These are phyloP conservation scores for Callosobruchus maculatus DNA, from an alignment of 2,888 invertebrate genomes.

Conservation along the genomic window DNA sequence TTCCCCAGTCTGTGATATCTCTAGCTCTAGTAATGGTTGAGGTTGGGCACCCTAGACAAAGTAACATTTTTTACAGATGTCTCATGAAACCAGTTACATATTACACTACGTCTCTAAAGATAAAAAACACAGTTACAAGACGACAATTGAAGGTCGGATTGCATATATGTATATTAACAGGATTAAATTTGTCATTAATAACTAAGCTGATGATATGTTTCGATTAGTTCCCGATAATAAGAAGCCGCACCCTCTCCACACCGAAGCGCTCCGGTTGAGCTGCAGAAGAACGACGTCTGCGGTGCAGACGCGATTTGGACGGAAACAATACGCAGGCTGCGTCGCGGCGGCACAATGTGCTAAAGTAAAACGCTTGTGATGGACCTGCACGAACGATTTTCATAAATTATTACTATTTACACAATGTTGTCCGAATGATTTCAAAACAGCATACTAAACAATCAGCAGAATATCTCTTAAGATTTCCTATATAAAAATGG, in stretches of 20 bases:
- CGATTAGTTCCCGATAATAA: slow-evolving; percentile 62
- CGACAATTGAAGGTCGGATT: slow-evolving; percentile 52
- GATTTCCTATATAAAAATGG: too few relatives aligned
- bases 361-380: neutral
- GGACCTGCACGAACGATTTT: neutral
- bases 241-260: slow-evolving; percentile 50
- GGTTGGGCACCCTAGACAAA: slow-evolving; percentile 11
- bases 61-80: slow-evolving; percentile 35
- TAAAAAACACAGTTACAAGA: slow-evolving; percentile 50
- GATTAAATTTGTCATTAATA: slow-evolving; percentile 52
- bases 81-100: slow-evolving; percentile 41
- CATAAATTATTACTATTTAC: neutral
- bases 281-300: slow-evolving; percentile 36
- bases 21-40: slow-evolving; percentile 10
- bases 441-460: too few relatives aligned
- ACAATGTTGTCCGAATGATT: neutral
- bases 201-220: slow-evolving; percentile 72
- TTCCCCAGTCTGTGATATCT: slow-evolving; percentile 7
- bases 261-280: slow-evolving; percentile 47
- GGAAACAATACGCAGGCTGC: slow-evolving; percentile 47
- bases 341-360: neutral
- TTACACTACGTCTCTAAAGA: slow-evolving; percentile 43
- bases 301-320: slow-evolving; percentile 46
- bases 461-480: too few relatives aligned
- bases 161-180: slow-evolving; percentile 45